A percentile compares a stretch with the other conserved stretches of the same genome.
phyloP scores from a whole-genome alignment of 2,113 vertebrate species.

The Psittacula cyanocephala region DNA sequence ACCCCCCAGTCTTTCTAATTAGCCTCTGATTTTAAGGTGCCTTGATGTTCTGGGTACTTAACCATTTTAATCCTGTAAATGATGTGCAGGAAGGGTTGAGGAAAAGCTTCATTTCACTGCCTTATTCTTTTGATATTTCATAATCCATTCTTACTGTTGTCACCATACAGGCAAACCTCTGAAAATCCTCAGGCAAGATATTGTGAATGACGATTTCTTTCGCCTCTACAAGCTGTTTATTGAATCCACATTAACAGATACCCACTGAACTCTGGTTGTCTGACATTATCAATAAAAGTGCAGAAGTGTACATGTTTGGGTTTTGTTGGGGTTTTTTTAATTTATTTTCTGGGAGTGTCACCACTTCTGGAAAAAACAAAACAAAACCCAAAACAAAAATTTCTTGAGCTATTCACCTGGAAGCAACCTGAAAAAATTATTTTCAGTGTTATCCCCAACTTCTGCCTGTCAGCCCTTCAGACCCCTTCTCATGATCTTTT shows the following conservation, averaged over 20 bases:
- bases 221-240: not conserved
- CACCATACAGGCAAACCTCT: not conserved
- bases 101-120: not conserved
- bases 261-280: not conserved
- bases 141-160: not conserved
- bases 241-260: not conserved
- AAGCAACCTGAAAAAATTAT: not conserved
- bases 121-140: not conserved
- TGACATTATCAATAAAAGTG: not conserved
- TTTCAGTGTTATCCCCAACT: not conserved
- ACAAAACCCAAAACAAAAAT: not conserved
- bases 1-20: not conserved
- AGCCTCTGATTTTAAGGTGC: not conserved
- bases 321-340: not conserved
- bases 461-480: not conserved
- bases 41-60: not conserved
- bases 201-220: not conserved
- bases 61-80: constrained; percentile 23
- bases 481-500: not conserved
- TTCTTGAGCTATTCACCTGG: not conserved
- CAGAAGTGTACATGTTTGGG: not conserved
- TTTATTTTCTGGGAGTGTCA: rapidly evolving
- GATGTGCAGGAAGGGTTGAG: not conserved
- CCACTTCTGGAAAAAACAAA: not conserved
- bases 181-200: not conserved